Base-by-base conservation (phyloP, 2,888 invertebrate genomes). In the Acronicta alni region DNA sequence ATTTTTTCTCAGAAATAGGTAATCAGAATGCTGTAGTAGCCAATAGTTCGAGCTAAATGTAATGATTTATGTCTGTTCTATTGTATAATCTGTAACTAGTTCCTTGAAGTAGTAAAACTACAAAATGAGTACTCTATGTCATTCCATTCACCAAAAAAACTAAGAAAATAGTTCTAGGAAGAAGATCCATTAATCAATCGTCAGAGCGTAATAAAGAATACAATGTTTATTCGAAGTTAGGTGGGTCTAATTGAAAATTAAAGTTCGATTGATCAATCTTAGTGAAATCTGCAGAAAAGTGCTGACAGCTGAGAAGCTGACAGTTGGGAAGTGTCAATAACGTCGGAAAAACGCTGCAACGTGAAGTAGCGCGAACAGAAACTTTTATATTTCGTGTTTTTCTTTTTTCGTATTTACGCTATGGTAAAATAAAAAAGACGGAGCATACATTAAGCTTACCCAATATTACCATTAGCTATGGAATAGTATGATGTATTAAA, bases 211-310 rank as follows among this genome's bases (percentile, higher is more conserved):
- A 55, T 55, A 58, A 64, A 42, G 26, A 7, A 42, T 38, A 17
- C 20, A 52, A 26, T 44, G 15, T 48, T 61, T 55, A 67, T 61
- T 61, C 48, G 26, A 20, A 58, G 44, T 58, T 43, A 55, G 38
- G 23, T 41, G 55, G 46, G 35, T 78, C 72, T 79, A 80, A 80
- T 79, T 73, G 70, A 72, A 84, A 85, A 88, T 88, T 86, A 87
- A 86, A 84, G 79, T 82, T 79, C 64, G 80, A 88, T 89, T 87
- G 80, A 89, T 90, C 88, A 89, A 88, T 88, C 89, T 67, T 47
- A 45, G 42, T 15, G 43, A 85, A 79, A 68, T 88, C 87, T 87
- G 82, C 78, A 78, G 76, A 73, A 75, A 77, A 79, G 77, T 83
- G 84, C 82, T 76, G 72, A 78, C 83, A 83, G 85, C 85, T 82